Evolutionary conservation across 2,888 invertebrate genomes (phyloP).

Genomic region (Linyphia triangularis): DNA sequence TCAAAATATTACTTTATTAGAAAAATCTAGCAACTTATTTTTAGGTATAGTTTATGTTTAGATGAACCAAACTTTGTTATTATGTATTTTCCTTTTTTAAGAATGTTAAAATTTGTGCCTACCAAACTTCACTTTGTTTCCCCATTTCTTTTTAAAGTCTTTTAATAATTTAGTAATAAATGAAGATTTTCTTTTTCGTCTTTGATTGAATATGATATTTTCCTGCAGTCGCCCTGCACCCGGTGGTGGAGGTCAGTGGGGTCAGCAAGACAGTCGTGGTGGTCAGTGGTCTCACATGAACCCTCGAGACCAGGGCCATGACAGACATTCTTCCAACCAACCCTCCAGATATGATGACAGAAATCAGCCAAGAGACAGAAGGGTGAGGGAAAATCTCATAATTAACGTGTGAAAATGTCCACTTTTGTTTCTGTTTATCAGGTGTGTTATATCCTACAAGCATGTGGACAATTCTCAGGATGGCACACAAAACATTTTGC

Average conservation of each 20-base stretch:
- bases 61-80: too few species aligned
- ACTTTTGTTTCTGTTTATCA: neutral
- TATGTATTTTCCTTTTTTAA: too few species aligned
- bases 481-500: too few species aligned
- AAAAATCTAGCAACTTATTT: too few species aligned
- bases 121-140: too few species aligned
- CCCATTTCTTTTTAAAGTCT: too few species aligned
- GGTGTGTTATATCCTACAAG: neutral
- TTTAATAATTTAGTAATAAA: too few species aligned
- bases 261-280: neutral
- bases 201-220: neutral
- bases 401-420: neutral
- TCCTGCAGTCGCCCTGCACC: neutral
- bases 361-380: slow-evolving; percentile 14
- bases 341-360: neutral
- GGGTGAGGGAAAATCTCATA: slow-evolving; percentile 12
- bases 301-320: neutral
- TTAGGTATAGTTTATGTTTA: too few species aligned
- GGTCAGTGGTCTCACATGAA: neutral
- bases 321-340: neutral
- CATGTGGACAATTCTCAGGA: too few species aligned
- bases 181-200: too few species aligned
- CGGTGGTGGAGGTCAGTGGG: slow-evolving; percentile 10
- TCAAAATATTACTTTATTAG: too few species aligned
- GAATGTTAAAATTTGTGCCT: too few species aligned